Evolutionary conservation across 2,888 invertebrate genomes (phyloP).

Genomic region (Drosophila infuscata): DNA sequence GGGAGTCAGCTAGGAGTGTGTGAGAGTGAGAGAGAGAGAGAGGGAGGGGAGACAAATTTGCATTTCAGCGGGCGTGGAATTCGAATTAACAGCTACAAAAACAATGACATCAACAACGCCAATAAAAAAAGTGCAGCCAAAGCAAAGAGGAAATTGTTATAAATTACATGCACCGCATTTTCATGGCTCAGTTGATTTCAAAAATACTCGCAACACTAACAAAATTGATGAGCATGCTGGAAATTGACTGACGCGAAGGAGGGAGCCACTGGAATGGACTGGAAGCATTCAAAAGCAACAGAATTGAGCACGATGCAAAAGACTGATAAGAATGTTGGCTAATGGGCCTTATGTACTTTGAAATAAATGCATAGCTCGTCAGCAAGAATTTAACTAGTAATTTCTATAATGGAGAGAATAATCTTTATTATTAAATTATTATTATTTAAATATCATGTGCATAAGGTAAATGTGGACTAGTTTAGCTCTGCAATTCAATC

Average conservation of each 20-base stretch:
- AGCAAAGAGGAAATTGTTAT: constrained; percentile 69
- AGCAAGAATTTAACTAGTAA: not conserved
- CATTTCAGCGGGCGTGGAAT: constrained; percentile 54
- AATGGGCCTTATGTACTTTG: not conserved
- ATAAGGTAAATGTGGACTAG: too few relatives aligned
- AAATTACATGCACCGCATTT: constrained; percentile 72
- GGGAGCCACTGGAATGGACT: not conserved
- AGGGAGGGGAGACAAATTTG: constrained; percentile 38
- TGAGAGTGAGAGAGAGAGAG: not conserved
- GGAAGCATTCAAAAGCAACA: not conserved
- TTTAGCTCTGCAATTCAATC: not conserved
- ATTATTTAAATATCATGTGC: too few relatives aligned
- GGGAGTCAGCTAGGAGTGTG: not conserved
- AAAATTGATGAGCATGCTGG: constrained; percentile 47
- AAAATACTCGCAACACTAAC: constrained; percentile 35
- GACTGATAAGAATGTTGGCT: constrained; percentile 12
- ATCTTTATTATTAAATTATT: not conserved
- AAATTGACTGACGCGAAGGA: not conserved
- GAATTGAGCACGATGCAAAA: not conserved
- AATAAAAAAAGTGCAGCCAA: constrained; percentile 51
- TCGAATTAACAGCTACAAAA: constrained; percentile 38
- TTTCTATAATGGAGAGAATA: not conserved
- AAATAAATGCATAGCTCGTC: not conserved
- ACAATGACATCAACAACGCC: not conserved
- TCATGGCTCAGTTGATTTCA: constrained; percentile 67